Percentiles rank a stretch among this genome's conserved stretches.
phyloP scores from a whole-genome alignment of 2,113 vertebrate species.

The Cryptotis parvus region DNA sequence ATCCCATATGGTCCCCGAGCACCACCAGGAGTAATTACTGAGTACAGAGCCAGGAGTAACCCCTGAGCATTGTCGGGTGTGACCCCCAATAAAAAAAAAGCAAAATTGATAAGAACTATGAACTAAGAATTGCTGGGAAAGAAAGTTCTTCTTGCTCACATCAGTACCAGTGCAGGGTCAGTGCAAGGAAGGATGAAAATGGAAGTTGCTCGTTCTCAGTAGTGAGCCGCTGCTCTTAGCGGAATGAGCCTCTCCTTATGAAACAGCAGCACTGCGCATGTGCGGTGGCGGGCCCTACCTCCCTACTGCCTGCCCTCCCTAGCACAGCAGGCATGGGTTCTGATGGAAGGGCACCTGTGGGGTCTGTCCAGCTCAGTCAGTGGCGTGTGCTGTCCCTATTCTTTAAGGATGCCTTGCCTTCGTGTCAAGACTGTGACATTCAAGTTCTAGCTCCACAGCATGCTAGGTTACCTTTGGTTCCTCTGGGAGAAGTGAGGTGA shows the following conservation, averaged over 20 bases:
- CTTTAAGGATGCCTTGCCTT: no score
- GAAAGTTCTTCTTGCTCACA: background rate
- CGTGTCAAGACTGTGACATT: background rate
- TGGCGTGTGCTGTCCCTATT: no score
- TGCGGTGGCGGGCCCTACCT: fast-evolving
- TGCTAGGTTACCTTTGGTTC: background rate
- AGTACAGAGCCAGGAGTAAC: no score
- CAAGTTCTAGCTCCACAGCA: background rate
- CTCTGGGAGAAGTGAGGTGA: background rate
- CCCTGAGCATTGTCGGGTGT: no score
- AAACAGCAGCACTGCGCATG: background rate
- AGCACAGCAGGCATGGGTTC: background rate
- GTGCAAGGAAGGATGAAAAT: fast-evolving
- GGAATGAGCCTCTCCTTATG: background rate
- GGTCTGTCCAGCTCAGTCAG: background rate
- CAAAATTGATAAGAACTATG: no score
- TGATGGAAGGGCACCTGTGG: no score
- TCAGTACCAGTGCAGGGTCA: background rate
- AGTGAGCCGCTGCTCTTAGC: background rate
- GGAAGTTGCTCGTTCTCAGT: background rate
- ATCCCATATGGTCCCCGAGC: no score
- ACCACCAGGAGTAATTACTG: no score
- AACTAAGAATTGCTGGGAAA: background rate
- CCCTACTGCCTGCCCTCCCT: background rate
- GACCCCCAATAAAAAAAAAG: no score